Conservation (phyloP, 1,140 invertebrate genomes). For the Zaprionus gabonicus region DNA sequence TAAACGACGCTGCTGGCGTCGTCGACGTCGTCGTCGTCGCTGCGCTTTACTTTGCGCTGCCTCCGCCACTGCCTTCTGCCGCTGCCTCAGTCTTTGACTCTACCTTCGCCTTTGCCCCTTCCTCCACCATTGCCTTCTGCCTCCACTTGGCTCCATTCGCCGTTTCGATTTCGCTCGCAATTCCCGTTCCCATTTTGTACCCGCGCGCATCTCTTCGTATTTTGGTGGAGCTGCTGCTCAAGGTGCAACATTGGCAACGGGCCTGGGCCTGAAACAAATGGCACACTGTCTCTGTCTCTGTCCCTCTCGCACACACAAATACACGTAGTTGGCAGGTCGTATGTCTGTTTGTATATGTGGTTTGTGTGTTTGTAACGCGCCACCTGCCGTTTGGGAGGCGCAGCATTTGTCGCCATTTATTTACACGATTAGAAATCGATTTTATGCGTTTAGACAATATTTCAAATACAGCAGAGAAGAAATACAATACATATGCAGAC, state of each 20-base stretch:
- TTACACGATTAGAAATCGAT: slow-evolving; percentile 82
- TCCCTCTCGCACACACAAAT: neutral
- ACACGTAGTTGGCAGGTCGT: neutral
- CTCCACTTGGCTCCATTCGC: slow-evolving; percentile 26
- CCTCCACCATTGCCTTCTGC: slow-evolving; percentile 5
- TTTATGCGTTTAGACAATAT: slow-evolving; percentile 79
- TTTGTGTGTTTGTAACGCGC: slow-evolving; percentile 21
- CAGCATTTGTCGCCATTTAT: slow-evolving; percentile 81
- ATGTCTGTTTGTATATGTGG: slow-evolving; percentile 6
- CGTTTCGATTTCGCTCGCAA: slow-evolving; percentile 61
- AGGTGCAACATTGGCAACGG: slow-evolving; percentile 69
- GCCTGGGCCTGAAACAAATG: slow-evolving; percentile 52
- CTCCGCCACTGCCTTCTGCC: neutral
- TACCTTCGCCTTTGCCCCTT: neutral
- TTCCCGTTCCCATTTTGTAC: slow-evolving; percentile 49
- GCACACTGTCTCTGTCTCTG: slow-evolving; percentile 14
- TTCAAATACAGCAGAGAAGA: slow-evolving; percentile 56
- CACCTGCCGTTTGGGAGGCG: slow-evolving; percentile 43
- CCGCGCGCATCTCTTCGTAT: slow-evolving; percentile 44
- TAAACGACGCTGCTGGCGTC: slow-evolving; percentile 22
- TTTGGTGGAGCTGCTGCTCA: slow-evolving; percentile 44
- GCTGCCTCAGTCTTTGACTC: slow-evolving; percentile 14
- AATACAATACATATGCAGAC: slow-evolving; percentile 33
- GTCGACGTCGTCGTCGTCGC: slow-evolving; percentile 18
- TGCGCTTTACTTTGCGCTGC: slow-evolving; percentile 34